phyloP scores from a whole-genome alignment of 2,888 invertebrate genomes.

The Cordylochernes scorpioides region DNA sequence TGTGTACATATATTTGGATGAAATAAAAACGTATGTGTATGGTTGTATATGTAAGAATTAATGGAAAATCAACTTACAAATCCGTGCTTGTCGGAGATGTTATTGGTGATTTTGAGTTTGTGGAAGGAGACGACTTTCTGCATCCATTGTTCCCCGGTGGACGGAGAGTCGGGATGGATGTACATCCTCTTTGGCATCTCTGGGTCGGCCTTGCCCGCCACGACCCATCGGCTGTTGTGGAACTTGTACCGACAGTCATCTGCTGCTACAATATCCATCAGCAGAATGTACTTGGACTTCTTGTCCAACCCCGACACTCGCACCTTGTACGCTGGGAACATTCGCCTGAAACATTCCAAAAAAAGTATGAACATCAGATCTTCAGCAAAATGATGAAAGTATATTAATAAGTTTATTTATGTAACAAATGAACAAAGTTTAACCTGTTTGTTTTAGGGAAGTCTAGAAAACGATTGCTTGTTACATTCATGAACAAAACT shows the following conservation, averaged over 20 bases:
- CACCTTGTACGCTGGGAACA: constrained; percentile 99
- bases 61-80: constrained; percentile 25
- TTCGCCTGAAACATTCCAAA: constrained; percentile 90
- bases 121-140: constrained; percentile 31
- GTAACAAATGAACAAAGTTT: too few species aligned
- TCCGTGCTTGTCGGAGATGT: constrained; percentile 31
- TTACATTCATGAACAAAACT: too few species aligned
- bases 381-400: too few species aligned
- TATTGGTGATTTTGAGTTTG: constrained; percentile 31
- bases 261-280: constrained; percentile 94
- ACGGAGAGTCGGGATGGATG: constrained; percentile 26
- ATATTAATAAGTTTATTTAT: too few species aligned
- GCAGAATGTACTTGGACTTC: constrained; percentile 92
- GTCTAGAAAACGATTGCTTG: too few species aligned
- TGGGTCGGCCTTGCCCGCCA: constrained; percentile 29
- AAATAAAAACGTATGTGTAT: too few species aligned
- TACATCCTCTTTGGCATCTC: constrained; percentile 28
- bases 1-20: too few species aligned
- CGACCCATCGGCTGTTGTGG: constrained; percentile 38
- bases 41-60: too few species aligned
- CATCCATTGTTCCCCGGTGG: constrained; percentile 30
- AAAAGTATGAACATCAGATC: too few species aligned
- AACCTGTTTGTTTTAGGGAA: too few species aligned
- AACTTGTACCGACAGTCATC: constrained; percentile 97
- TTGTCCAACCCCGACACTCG: constrained; percentile 91